A percentile compares a stretch with the other conserved stretches of the same genome.
These are phyloP conservation scores for Acridotheres tristis DNA, from an alignment of 2,797 vertebrate genomes.

Conservation along the genomic window DNA sequence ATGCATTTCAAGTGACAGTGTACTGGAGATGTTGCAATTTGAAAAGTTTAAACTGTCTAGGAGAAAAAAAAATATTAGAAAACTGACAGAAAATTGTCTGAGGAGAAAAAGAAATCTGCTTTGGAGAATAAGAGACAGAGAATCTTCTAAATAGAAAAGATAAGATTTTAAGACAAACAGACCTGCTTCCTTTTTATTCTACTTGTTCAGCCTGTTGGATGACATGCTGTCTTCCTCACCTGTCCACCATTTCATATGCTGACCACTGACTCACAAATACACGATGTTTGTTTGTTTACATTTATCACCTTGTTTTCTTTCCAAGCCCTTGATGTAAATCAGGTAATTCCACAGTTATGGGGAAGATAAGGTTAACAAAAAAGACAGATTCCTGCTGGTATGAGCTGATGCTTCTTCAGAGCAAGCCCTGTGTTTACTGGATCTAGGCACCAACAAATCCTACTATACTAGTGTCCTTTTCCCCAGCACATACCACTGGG, in stretches of 20 bases:
- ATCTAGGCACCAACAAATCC: not conserved
- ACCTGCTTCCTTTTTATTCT: not conserved
- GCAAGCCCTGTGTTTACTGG: not conserved
- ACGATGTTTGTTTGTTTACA: not conserved
- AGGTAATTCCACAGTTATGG: not conserved
- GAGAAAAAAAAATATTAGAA: not conserved
- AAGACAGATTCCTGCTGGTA: not conserved
- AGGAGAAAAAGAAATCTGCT: not conserved
- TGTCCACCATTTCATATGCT: not conserved
- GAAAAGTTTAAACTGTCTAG: not conserved
- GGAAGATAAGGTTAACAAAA: not conserved
- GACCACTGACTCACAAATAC: not conserved
- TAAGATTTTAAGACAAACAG: not conserved
- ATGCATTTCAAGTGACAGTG: not conserved
- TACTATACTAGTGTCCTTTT: not conserved
- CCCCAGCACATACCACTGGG: not conserved
- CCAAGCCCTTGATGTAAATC: not conserved
- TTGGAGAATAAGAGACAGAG: not conserved
- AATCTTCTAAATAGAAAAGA: not conserved
- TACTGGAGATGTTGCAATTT: not conserved
- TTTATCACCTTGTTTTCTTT: not conserved
- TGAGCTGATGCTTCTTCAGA: not conserved
- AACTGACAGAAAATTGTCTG: not conserved
- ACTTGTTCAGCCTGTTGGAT: not conserved
- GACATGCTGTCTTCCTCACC: not conserved